Evolutionary conservation across 2,888 invertebrate genomes (phyloP), one percentile per base, ranked within the genome.

Genomic region (Eudemis profundana): DNA sequence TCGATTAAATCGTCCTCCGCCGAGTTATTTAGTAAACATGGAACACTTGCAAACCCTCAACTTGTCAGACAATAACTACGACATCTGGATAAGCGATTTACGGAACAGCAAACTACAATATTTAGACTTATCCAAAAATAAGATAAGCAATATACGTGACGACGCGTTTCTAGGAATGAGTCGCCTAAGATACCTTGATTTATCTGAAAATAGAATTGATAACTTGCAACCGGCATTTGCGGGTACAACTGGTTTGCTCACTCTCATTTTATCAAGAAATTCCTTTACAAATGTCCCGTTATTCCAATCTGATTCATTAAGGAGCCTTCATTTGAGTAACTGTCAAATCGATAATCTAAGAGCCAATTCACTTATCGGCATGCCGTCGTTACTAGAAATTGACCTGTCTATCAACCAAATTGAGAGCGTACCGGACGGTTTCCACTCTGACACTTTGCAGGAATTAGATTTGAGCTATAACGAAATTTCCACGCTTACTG

Each of bases 401-500:
- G 93, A 94, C 78, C 81, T 96, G 69, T 94, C 95, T 1, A 93
- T 94, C 70, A 96, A 96, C 81, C 89, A 94, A 54, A 89, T 96
- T 15, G 93, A 94, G 62, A 82, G 79, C 10, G 83, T 96, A 59
- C 95, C 96, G 0, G 90, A 92, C 57, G 82, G 90, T 63, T 84
- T 95, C 70, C 82, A 87, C 53, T 94, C 95, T 0, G 85, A 89
- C 50, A 94, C 93, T 15, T 79, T 96, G 54, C 93, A 93, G 75
- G 92, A 90, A 64, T 79, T 96, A 27, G 93, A 95, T 72, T 78
- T 94, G 36, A 93, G 93, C 76, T 89, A 87, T 68, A 95, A 93
- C 76, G 93, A 94, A 72, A 92, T 96, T 53, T 90, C 92, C 36
- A 79, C 84, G 2, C 78, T 96, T 14, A 93, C 92, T 12, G 95